Percentiles rank a stretch among this genome's conserved stretches.
Conservation (phyloP, 2,888 invertebrate genomes). For the Pilophorus perplexus region DNA sequence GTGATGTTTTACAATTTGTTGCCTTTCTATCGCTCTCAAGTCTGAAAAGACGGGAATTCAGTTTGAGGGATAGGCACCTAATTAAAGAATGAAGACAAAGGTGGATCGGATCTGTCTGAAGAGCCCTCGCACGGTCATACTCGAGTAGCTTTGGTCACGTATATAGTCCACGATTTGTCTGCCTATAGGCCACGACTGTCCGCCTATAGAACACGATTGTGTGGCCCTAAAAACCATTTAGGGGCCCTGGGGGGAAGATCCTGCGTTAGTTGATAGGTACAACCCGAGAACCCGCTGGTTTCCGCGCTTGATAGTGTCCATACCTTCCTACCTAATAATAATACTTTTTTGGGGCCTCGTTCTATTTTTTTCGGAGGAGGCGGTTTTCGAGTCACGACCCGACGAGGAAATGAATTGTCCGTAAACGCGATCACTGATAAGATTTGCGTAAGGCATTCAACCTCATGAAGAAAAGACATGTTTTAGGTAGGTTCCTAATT, state of each 20-base stretch:
- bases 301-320: not conserved
- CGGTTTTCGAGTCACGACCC: slow-evolving; percentile 27
- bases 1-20: no score
- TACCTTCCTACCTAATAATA: no score
- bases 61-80: no score
- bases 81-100: not conserved
- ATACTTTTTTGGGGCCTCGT: no score
- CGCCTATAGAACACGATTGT: not conserved
- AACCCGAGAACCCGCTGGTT: not conserved
- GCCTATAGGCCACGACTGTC: no score
- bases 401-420: slow-evolving; percentile 15
- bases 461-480: no score
- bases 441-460: slow-evolving; percentile 28
- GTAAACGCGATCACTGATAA: slow-evolving; percentile 14
- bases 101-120: not conserved
- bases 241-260: slow-evolving; percentile 1
- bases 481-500: no score
- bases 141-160: not conserved
- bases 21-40: no score
- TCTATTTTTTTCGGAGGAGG: not conserved
- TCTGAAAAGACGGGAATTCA: no score
- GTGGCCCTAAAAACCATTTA: not conserved
- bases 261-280: not conserved
- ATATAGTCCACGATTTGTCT: slow-evolving; percentile 14
- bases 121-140: not conserved